A percentile compares a stretch with the other conserved stretches of the same genome.
phyloP scores from a whole-genome alignment of 2,113 vertebrate genomes.

The Mesoclemmys tuberculata region DNA sequence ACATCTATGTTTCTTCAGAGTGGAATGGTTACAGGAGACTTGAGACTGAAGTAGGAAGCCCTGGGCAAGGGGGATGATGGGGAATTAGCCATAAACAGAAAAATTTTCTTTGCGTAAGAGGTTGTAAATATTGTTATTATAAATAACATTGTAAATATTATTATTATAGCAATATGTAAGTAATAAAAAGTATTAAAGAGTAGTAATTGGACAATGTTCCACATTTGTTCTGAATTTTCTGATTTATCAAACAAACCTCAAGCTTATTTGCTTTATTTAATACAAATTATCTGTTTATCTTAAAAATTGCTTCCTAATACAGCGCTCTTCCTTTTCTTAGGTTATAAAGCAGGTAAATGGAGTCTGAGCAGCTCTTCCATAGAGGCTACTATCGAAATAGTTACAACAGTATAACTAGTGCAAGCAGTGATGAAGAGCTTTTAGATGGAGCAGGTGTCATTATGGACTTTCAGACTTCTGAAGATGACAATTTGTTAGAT shows the following conservation, averaged over 20 bases:
- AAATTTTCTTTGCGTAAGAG: not conserved
- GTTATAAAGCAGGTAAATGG: conserved; percentile 93
- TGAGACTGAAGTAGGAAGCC: not conserved
- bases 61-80: not conserved
- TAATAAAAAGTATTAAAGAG: not conserved
- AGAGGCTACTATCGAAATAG: conserved; percentile 97
- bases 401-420: conserved; percentile 98
- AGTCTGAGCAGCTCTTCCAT: conserved; percentile 99
- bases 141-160: not conserved
- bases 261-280: not conserved
- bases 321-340: conserved; percentile 62
- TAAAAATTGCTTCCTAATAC: not conserved
- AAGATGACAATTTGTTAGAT: conserved; percentile 97
- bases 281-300: not conserved
- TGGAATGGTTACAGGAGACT: not conserved
- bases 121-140: not conserved
- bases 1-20: not conserved
- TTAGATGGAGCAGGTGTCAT: conserved; percentile 95
- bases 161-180: not conserved
- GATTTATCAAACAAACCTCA: not conserved
- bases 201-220: not conserved
- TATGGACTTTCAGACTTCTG: conserved; percentile 99
- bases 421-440: conserved; percentile 98
- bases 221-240: not conserved
- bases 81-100: not conserved